Conservation (phyloP, 2,797 vertebrate genomes). For the Danio jaintianensis region DNA sequence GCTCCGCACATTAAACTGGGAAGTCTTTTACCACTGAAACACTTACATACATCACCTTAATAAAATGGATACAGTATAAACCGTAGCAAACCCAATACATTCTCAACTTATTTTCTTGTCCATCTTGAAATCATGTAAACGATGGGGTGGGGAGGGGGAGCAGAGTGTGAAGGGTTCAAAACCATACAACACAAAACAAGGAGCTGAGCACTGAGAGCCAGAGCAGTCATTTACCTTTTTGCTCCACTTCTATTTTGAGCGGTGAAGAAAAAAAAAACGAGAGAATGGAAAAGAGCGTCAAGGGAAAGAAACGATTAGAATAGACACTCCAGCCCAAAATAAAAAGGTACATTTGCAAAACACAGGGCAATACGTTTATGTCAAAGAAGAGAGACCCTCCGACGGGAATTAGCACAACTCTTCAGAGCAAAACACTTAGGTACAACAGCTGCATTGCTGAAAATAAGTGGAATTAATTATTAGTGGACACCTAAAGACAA, state of each 20-base stretch:
- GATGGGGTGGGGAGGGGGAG: slow-evolving; percentile 68
- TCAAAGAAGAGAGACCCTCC: slow-evolving; percentile 74
- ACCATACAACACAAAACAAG: slow-evolving; percentile 97
- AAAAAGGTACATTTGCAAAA: slow-evolving; percentile 66
- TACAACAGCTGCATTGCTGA: slow-evolving; percentile 24
- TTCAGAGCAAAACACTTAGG: slow-evolving; percentile 75
- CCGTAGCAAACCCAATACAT: background rate
- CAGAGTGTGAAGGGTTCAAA: slow-evolving; percentile 77
- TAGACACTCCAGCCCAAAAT: slow-evolving; percentile 76
- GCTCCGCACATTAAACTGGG: background rate
- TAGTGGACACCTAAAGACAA: slow-evolving; percentile 62
- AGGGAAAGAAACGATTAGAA: slow-evolving; percentile 99
- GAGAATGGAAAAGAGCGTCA: slow-evolving; percentile 90
- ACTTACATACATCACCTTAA: slow-evolving; percentile 9
- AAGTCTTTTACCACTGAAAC: background rate
- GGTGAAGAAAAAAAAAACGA: slow-evolving; percentile 84
- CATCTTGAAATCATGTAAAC: slow-evolving; percentile 50
- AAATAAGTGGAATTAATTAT: slow-evolving; percentile 38
- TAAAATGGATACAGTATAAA: slow-evolving; percentile 1
- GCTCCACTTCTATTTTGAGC: slow-evolving; percentile 99
- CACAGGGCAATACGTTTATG: slow-evolving; percentile 77
- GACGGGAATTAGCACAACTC: slow-evolving; percentile 56
- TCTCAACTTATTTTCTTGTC: background rate
- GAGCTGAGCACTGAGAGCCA: slow-evolving; percentile 89
- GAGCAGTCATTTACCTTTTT: slow-evolving; percentile 99